A percentile compares a stretch with the other conserved stretches of the same genome.
These are phyloP conservation scores for Nesogale talazaci DNA, from an alignment of 2,113 vertebrate genomes.

Conservation along the genomic window DNA sequence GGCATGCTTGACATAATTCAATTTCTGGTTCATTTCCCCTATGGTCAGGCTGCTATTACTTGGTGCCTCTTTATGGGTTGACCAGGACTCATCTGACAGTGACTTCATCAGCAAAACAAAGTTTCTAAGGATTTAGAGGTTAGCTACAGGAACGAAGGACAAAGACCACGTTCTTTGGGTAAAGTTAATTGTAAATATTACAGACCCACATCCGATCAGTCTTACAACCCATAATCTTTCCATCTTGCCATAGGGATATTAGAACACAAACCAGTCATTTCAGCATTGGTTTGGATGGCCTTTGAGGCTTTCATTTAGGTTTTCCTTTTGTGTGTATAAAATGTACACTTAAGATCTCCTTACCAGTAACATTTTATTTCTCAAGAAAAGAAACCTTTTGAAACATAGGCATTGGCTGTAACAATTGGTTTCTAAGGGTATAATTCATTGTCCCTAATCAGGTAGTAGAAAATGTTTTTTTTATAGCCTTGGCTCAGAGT, in stretches of 20 bases:
- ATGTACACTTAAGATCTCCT: conserved; percentile 78
- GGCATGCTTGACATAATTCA: background rate
- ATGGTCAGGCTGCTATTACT: background rate
- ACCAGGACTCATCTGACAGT: background rate
- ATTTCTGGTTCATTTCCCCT: background rate
- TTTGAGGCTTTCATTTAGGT: conserved; percentile 56
- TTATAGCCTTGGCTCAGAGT: conserved; percentile 65
- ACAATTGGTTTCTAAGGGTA: background rate
- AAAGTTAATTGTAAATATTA: background rate
- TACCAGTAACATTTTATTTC: conserved; percentile 31
- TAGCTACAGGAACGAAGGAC: background rate
- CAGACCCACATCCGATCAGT: conserved; percentile 33
- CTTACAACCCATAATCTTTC: conserved; percentile 20
- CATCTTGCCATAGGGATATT: conserved; percentile 14
- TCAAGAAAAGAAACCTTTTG: conserved; percentile 47
- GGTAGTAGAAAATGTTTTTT: conserved; percentile 62
- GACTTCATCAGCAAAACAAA: background rate
- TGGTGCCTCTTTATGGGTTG: background rate
- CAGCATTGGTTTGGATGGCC: background rate
- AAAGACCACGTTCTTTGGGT: background rate
- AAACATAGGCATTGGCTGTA: conserved; percentile 38
- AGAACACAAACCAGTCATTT: conserved; percentile 54
- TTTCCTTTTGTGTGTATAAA: conserved; percentile 65
- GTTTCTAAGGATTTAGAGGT: background rate
- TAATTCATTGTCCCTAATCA: conserved; percentile 65